Conservation (phyloP, 1,140 invertebrate species). For the Helicoverpa zea region DNA sequence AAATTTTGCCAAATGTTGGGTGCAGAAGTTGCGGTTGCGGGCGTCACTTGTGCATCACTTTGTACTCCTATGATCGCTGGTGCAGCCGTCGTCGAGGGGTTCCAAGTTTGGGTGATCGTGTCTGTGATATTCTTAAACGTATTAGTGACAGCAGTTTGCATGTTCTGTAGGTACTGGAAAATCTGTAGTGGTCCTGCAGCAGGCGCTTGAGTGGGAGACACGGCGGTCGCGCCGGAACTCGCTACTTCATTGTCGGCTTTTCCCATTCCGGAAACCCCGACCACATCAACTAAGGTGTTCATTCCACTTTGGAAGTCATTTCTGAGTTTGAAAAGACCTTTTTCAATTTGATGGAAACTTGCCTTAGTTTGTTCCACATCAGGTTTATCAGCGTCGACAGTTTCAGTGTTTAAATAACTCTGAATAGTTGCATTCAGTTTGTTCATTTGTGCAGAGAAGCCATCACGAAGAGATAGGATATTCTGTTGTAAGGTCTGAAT, state of each 20-base stretch:
- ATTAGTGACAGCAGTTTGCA: conserved; percentile 6
- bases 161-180: conserved; percentile 10
- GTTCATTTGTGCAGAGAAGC: conserved; percentile 65
- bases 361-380: conserved; percentile 35
- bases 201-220: conserved; percentile 2
- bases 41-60: background rate
- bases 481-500: conserved; percentile 65
- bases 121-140: background rate
- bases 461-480: conserved; percentile 65
- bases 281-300: conserved; percentile 68
- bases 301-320: conserved; percentile 69
- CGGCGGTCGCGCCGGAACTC: conserved; percentile 56
- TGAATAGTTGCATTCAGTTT: conserved; percentile 72
- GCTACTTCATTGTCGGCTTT: conserved; percentile 66
- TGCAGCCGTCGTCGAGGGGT: background rate
- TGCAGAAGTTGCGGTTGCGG: background rate
- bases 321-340: conserved; percentile 65
- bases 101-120: background rate
- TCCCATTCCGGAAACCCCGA: conserved; percentile 64
- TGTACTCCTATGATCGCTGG: background rate
- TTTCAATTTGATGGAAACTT: conserved; percentile 58
- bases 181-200: background rate
- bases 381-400: conserved; percentile 15
- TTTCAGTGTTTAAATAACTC: conserved; percentile 57
- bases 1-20: background rate